These are phyloP conservation scores for Anagrus nilaparvatae DNA, from an alignment of 1,140 invertebrate genomes.

Conservation along the genomic window DNA sequence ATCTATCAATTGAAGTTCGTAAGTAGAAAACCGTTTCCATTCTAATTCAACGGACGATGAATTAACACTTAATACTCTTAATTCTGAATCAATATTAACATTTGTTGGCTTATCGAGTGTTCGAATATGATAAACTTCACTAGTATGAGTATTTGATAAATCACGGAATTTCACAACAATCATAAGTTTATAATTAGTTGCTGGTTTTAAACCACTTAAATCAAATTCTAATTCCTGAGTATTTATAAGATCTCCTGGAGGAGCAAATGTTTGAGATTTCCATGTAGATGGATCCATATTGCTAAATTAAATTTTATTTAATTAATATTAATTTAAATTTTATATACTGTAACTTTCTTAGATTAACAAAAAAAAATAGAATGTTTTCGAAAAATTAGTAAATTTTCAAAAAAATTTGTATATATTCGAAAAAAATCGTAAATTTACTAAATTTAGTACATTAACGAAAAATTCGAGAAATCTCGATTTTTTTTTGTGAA, in stretches of 20 bases:
- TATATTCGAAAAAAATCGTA: too few species aligned
- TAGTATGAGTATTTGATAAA: constrained; percentile 60
- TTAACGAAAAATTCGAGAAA: too few species aligned
- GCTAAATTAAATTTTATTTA: constrained; percentile 33
- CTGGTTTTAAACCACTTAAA: constrained; percentile 60
- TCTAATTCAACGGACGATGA: constrained; percentile 63
- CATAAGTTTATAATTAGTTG: constrained; percentile 71
- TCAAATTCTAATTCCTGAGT: constrained; percentile 76
- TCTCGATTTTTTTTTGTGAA: too few species aligned
- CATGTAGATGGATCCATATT: constrained; percentile 60
- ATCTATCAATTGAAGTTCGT: constrained; percentile 67
- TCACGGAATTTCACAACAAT: constrained; percentile 65
- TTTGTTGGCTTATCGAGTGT: constrained; percentile 53
- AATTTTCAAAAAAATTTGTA: too few species aligned
- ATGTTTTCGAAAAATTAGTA: too few species aligned
- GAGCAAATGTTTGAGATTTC: constrained; percentile 75
- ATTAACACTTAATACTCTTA: constrained; percentile 63
- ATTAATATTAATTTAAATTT: neutral
- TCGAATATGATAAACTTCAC: constrained; percentile 59
- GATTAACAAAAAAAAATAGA: too few species aligned
- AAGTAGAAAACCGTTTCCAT: constrained; percentile 72
- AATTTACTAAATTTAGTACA: too few species aligned
- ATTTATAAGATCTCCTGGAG: constrained; percentile 71
- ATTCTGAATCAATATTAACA: constrained; percentile 59
- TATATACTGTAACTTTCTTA: too few species aligned